Evolutionary conservation across 92 coral and sea anemone species (phyloP), one percentile per base, ranked within the genome.

Genomic region (Desmophyllum pertusum): DNA sequence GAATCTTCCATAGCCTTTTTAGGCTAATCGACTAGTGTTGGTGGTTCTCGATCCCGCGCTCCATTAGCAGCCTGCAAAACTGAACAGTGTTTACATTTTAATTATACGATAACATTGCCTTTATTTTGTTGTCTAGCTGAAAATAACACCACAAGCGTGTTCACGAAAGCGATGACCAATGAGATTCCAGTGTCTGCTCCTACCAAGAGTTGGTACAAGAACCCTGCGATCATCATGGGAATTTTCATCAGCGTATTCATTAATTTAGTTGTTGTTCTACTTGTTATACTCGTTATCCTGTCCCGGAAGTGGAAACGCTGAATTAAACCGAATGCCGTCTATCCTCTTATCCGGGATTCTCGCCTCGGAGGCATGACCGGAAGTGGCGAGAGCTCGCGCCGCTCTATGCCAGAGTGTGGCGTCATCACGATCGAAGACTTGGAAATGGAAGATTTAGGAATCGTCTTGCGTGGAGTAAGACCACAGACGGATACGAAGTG

Each of bases 311-410:
- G 70, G 46, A 55, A 53, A 17, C 70, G 46, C 52, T 52, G 35
- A 43, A 57, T 77, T 55, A 27, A 38, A 33, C 81, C 81, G 35
- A 27, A 6, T 13, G 81, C 9, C 52, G 75, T 39, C 31, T 70
- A 70, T 70, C 85, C 85, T 43, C 76, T 80, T 38, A 67, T 80
- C n/a, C n/a, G n/a, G n/a, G n/a, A n/a, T 39, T 66, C 77, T 41
- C 85, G 77, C 3, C 85, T 80, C 52, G 63, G 76, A 41, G 73
- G 23, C 61, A 31, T 80, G 61, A 15, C n/a, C n/a, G n/a, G n/a
- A n/a, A n/a, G n/a, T n/a, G n/a, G n/a, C n/a, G n/a, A n/a, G n/a
- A n/a, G n/a, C 52, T 70, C 75, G 6, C 51, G 51, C 75, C 75
- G 41, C 11, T 70, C 75, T 39, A 70, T 52, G 51, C 75, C 75